Percentiles rank a stretch among this genome's conserved stretches.
phyloP scores from a whole-genome alignment of 1,140 invertebrate genomes.

The Atta colombica region DNA sequence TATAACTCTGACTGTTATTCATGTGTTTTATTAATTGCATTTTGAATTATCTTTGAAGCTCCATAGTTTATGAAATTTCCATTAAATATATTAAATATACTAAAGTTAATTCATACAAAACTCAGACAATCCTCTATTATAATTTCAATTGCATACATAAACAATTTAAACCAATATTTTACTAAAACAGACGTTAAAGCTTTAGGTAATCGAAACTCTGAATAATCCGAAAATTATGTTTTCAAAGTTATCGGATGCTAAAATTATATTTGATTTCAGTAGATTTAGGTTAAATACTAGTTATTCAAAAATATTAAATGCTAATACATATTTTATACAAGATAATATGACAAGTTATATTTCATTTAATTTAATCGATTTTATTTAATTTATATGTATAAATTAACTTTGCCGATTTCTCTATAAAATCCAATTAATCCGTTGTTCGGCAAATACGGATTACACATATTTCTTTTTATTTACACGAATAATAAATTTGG shows the following conservation, averaged over 20 bases:
- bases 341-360: background rate
- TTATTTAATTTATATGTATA: background rate
- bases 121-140: background rate
- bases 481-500: conserved; percentile 1
- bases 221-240: background rate
- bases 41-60: background rate
- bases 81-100: background rate
- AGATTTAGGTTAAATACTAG: background rate
- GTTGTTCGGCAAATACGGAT: background rate
- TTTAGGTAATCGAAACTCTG: background rate
- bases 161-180: background rate
- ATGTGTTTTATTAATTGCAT: background rate
- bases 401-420: background rate
- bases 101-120: background rate
- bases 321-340: background rate
- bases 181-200: background rate
- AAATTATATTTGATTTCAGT: background rate
- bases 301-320: background rate
- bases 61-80: background rate
- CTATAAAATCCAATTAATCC: conserved; percentile 35
- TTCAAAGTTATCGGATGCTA: background rate
- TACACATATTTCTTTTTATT: conserved; percentile 2
- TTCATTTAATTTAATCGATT: background rate
- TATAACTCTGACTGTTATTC: background rate
- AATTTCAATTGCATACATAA: background rate